Conservation (phyloP, 2,797 vertebrate genomes). For the Melanotaenia nigrans region DNA sequence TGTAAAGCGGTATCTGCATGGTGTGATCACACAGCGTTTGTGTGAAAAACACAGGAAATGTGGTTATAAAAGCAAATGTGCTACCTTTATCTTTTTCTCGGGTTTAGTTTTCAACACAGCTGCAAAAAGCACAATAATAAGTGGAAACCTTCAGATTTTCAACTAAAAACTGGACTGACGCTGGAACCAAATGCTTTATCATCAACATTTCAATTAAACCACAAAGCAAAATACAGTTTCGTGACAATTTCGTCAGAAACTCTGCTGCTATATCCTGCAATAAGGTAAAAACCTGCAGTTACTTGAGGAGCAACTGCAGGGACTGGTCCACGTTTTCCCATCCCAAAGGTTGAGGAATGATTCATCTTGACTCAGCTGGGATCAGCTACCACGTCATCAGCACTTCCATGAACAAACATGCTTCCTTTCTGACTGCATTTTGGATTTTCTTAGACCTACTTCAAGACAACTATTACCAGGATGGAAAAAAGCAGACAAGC, state of each 20-base stretch:
- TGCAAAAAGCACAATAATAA: background rate
- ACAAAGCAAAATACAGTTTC: background rate
- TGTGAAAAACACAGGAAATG: background rate
- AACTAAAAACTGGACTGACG: background rate
- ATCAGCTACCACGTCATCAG: constrained; percentile 19
- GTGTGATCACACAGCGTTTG: background rate
- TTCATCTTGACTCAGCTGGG: background rate
- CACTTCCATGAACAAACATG: constrained; percentile 1
- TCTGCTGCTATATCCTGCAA: background rate
- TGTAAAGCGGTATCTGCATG: background rate
- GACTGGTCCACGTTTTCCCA: background rate
- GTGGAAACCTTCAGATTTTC: background rate
- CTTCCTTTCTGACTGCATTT: constrained; percentile 13
- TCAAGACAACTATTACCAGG: background rate
- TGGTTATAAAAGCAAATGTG: background rate
- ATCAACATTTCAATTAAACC: background rate
- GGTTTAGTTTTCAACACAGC: background rate
- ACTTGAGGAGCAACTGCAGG: background rate
- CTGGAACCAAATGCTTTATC: background rate
- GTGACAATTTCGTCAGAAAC: background rate
- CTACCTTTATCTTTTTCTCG: background rate
- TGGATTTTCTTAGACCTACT: background rate
- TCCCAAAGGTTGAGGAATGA: constrained; percentile 33
- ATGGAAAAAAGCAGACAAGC: background rate
- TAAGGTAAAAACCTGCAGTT: constrained; percentile 5